Evolutionary conservation across 92 coral and sea anemone genomes (phyloP), one percentile per base, ranked within the genome.

Genomic region (Porites cylindrica): DNA sequence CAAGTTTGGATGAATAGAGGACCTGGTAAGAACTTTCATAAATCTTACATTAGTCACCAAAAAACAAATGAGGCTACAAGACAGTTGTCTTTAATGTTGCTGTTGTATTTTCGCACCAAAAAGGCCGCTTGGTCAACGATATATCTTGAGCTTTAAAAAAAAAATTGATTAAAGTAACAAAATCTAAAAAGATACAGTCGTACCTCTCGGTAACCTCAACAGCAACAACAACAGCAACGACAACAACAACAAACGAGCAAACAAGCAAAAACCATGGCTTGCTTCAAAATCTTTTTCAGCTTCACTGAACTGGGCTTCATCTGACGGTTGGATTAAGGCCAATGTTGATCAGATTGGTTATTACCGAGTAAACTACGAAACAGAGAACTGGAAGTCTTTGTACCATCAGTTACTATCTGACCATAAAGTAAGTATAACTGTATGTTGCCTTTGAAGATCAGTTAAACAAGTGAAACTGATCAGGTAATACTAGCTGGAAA

Each of bases 291-390:
- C 47, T 38, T 58, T 82, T 79, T 50, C 70, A 64, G 64, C 50
- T 66, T 76, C 70, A 38, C 63, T 84, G 7, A 72, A 29, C 29
- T 67, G 65, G 80, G 74, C 70, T 5, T 61, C 78, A 62, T 77
- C 62, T 13, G 72, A 84, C 58, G 91, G 91, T 14, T 92, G 95
- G 95, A 76, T 92, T 72, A 92, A 93, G 69, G 87, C 93, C 6
- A 93, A 93, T 75, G 79, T 61, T 54, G 77, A 75, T 51, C 95
- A 93, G 75, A 81, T 75, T 89, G 95, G 93, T 13, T 92, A 83
- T 81, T 92, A 92, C 81, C 86, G 95, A 59, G 95, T 92, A 14
- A 92, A 92, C 51, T 92, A 92, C 26, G 89, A 81, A 11, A 16
- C n/a, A 8, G 91, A 83, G 9, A 92, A 86, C 89, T 92, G 95